Evolutionary conservation across 2,797 vertebrate genomes (phyloP).

Genomic region (Hypotaenidia philippensis): DNA sequence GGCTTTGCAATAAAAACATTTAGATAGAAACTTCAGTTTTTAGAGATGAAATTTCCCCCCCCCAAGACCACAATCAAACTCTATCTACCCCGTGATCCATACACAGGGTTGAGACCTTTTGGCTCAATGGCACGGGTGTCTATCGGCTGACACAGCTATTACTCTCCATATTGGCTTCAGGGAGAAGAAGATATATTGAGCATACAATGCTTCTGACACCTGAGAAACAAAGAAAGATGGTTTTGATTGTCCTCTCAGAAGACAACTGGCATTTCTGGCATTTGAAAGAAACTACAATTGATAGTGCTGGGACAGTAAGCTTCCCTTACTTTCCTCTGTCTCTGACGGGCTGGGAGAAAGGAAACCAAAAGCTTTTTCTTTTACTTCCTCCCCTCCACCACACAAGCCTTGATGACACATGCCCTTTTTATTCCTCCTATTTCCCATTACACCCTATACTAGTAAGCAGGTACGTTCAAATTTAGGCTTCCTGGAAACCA

Average conservation of each 20-base stretch:
- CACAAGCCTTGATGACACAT: neutral
- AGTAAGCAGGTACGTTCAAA: neutral
- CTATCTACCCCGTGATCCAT: neutral
- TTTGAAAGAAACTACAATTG: neutral
- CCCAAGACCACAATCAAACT: neutral
- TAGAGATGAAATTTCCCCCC: neutral
- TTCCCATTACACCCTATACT: neutral
- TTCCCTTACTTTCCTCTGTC: neutral
- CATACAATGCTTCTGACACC: neutral
- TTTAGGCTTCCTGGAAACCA: neutral
- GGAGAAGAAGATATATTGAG: neutral
- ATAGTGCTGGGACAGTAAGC: neutral
- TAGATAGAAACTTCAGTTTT: neutral
- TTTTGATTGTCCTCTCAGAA: neutral
- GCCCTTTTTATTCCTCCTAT: neutral
- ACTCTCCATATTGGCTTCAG: neutral
- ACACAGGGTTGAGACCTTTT: neutral
- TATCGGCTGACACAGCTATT: neutral
- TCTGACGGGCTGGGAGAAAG: neutral
- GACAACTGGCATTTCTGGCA: neutral
- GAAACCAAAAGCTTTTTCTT: neutral
- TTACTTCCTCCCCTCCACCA: neutral
- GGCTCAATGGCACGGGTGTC: fast-evolving
- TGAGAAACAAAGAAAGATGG: neutral
- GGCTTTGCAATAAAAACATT: neutral